phyloP scores from a whole-genome alignment of 2,113 vertebrate genomes.

The Psilopogon haemacephalus region DNA sequence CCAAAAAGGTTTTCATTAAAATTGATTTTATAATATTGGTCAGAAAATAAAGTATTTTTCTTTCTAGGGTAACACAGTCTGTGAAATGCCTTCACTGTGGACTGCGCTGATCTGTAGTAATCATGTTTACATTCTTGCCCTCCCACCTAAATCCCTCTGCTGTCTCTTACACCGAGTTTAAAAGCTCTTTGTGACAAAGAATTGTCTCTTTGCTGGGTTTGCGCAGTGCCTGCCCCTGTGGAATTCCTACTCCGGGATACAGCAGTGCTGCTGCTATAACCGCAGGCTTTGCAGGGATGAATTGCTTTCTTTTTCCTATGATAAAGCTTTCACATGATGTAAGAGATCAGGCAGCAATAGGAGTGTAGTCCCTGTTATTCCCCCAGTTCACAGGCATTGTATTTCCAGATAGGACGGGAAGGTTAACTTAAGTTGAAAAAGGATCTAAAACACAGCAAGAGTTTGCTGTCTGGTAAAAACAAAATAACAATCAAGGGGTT shows the following conservation, averaged over 20 bases:
- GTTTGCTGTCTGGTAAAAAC: conserved; percentile 18
- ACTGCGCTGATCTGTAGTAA: background rate
- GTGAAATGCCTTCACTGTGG: background rate
- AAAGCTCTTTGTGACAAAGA: background rate
- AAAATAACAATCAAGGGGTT: conserved; percentile 15
- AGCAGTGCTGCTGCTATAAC: background rate
- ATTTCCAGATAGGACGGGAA: conserved; percentile 47
- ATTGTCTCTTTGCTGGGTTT: background rate
- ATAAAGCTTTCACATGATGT: background rate
- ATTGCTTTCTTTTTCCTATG: background rate
- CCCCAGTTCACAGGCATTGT: conserved; percentile 8
- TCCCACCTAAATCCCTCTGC: background rate
- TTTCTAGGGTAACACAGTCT: background rate
- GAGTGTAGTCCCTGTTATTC: conserved; percentile 16
- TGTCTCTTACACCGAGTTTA: background rate
- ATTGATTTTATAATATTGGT: background rate
- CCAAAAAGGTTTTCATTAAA: background rate
- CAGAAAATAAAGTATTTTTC: background rate
- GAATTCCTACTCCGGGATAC: background rate
- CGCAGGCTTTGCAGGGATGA: background rate
- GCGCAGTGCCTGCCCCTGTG: background rate
- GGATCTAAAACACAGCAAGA: conserved; percentile 14
- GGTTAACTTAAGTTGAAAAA: conserved; percentile 45
- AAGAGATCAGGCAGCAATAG: conserved; percentile 29
- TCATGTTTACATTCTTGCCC: background rate